Conservation (phyloP, 1,140 invertebrate species). For the Cherax destructor region DNA sequence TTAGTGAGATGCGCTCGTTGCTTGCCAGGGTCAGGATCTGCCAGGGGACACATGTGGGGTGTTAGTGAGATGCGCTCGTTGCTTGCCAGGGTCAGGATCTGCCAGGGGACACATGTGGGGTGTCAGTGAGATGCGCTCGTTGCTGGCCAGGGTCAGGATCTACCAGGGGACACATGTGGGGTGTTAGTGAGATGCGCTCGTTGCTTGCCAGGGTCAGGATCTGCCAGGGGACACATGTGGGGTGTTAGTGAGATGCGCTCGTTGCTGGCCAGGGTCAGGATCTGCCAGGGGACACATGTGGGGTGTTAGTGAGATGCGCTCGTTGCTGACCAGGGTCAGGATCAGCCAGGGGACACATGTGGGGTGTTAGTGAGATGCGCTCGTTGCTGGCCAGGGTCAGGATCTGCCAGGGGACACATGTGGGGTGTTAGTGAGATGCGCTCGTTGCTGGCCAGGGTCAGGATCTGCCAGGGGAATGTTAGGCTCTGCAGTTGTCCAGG, state of each 20-base stretch:
- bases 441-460: slow-evolving; percentile 97
- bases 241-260: slow-evolving; percentile 95
- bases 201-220: slow-evolving; percentile 96
- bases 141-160: slow-evolving; percentile 95
- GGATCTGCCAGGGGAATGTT: slow-evolving; percentile 78
- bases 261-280: slow-evolving; percentile 96
- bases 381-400: slow-evolving; percentile 97
- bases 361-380: slow-evolving; percentile 92
- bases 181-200: slow-evolving; percentile 94
- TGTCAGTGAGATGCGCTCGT: slow-evolving; percentile 95
- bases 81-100: slow-evolving; percentile 94
- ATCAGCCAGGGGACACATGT: slow-evolving; percentile 92
- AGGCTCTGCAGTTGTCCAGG: not conserved
- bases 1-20: slow-evolving; percentile 96
- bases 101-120: slow-evolving; percentile 90
- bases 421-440: slow-evolving; percentile 93
- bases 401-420: slow-evolving; percentile 91
- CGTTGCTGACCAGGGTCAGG: slow-evolving; percentile 95
- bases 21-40: slow-evolving; percentile 94
- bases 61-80: slow-evolving; percentile 97
- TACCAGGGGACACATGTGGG: slow-evolving; percentile 90
- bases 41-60: slow-evolving; percentile 90
- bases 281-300: slow-evolving; percentile 90
- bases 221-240: slow-evolving; percentile 89
- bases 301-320: slow-evolving; percentile 94